phyloP scores from a whole-genome alignment of 2,888 invertebrate genomes.

The Candidula unifasciata region DNA sequence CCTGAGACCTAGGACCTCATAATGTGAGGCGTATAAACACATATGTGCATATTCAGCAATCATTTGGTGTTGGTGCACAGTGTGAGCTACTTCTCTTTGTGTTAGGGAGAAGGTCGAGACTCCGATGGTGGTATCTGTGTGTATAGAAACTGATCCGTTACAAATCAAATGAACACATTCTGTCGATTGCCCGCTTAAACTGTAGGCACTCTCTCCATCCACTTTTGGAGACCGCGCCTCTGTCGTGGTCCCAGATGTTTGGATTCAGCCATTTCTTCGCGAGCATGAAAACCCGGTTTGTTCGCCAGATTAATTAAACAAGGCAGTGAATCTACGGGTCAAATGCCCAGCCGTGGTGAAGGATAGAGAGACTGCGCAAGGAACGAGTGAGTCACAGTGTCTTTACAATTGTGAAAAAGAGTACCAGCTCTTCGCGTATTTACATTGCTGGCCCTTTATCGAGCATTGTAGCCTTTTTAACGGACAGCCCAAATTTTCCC shows the following conservation, averaged over 20 bases:
- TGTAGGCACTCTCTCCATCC: neutral
- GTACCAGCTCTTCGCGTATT: slow-evolving; percentile 19
- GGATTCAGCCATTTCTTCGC: neutral
- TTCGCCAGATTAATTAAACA: slow-evolving; percentile 29
- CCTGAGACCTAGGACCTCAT: too few species aligned
- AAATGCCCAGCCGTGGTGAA: neutral
- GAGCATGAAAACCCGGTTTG: neutral
- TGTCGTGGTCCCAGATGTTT: neutral
- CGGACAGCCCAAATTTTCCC: slow-evolving; percentile 30
- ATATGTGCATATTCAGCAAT: too few species aligned
- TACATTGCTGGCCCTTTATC: slow-evolving; percentile 31
- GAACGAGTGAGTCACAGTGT: neutral
- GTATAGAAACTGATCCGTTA: too few species aligned
- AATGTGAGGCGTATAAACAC: too few species aligned
- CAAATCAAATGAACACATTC: too few species aligned
- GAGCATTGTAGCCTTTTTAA: slow-evolving; percentile 11
- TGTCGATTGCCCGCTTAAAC: neutral
- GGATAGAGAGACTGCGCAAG: neutral
- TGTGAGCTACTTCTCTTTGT: too few species aligned
- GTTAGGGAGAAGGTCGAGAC: too few species aligned
- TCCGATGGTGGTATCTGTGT: too few species aligned
- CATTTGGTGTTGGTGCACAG: too few species aligned
- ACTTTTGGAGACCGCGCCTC: neutral
- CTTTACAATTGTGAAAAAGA: neutral
- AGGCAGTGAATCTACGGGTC: slow-evolving; percentile 1